Conservation (phyloP, 1,140 invertebrate genomes). For the Zaprionus gabonicus region DNA sequence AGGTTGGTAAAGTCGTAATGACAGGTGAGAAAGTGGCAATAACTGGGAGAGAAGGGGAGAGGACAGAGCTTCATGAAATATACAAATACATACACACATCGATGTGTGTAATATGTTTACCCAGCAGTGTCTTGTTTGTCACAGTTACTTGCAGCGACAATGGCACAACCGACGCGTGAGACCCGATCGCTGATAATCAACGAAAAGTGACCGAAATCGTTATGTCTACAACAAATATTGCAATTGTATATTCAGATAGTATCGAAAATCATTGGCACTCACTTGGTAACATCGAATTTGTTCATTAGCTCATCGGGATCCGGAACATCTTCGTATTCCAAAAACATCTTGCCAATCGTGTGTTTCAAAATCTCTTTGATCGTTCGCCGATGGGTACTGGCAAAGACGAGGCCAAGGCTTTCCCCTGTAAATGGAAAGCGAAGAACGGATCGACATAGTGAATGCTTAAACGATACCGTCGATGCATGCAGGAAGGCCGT, state of each 20-base stretch:
- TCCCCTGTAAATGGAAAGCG: slow-evolving; percentile 57
- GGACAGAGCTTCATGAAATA: background rate
- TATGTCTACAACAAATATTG: background rate
- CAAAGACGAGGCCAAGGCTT: slow-evolving; percentile 22
- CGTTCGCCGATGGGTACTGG: background rate
- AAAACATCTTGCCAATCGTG: slow-evolving; percentile 34
- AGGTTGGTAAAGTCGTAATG: slow-evolving; percentile 53
- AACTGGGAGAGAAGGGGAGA: background rate
- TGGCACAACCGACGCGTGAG: slow-evolving; percentile 56
- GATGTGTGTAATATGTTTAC: background rate
- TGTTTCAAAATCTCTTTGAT: slow-evolving; percentile 4
- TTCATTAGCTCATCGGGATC: slow-evolving; percentile 30
- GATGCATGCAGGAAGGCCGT: slow-evolving; percentile 50
- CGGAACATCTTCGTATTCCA: background rate
- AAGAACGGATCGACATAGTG: slow-evolving; percentile 35
- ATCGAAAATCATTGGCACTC: background rate
- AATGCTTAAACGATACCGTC: slow-evolving; percentile 52
- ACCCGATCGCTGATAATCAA: slow-evolving; percentile 52
- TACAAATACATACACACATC: background rate
- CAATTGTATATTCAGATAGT: background rate
- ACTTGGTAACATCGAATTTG: slow-evolving; percentile 22
- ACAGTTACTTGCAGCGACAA: slow-evolving; percentile 38
- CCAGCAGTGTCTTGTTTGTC: background rate
- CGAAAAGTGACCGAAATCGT: slow-evolving; percentile 28
- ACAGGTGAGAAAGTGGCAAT: slow-evolving; percentile 53